Evolutionary conservation across 2,797 vertebrate genomes (phyloP), one percentile per base, ranked within the genome.

Genomic region (Lacerta viridis): DNA sequence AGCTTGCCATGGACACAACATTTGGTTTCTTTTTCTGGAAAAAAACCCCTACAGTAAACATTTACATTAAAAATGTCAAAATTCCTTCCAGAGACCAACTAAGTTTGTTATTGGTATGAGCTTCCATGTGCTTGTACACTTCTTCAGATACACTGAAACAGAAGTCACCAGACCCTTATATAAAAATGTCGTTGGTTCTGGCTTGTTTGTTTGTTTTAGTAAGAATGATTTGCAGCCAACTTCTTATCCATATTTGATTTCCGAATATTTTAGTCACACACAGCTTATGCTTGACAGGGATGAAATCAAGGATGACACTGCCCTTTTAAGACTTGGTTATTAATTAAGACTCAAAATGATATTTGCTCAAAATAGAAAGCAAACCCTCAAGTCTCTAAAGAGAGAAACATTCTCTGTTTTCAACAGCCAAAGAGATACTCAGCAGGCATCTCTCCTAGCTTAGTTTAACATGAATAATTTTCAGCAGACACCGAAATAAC

Each of bases 281-380:
- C 23, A 84, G 33, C 76, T 86, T 88, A 1, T 76, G 15, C 8
- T 61, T 82, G 15, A 15, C 78, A 69, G 84, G 0, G 1, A 75
- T 36, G 89, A 41, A 78, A 25, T 77, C 33, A 80, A 78, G 61
- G 13, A 41, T 92, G 71, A 76, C 0, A 0, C 0, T 39, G 74
- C 83, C 36, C 17, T 59, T 86, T 78, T 9, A 25, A 50, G 50
- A n/a, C 50, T 79, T 89, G 76, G 66, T 33, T 66, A 25, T 33
- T 79, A 76, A 75, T 89, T 64, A 75, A 55, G 13, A 90, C 55
- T 88, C 11, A 77, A 89, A 88, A 83, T 84, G 25, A 23, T 86
- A n/a, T 59, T 87, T 43, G 66, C 78, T 36, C 84, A 50, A n/a
- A 86, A 69, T 36, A 39, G 46, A 83, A 85, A 85, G 88, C 5